A percentile compares a stretch with the other conserved stretches of the same genome.
phyloP scores from a whole-genome alignment of 1,140 invertebrate genomes.

The Arctopsyche grandis region DNA sequence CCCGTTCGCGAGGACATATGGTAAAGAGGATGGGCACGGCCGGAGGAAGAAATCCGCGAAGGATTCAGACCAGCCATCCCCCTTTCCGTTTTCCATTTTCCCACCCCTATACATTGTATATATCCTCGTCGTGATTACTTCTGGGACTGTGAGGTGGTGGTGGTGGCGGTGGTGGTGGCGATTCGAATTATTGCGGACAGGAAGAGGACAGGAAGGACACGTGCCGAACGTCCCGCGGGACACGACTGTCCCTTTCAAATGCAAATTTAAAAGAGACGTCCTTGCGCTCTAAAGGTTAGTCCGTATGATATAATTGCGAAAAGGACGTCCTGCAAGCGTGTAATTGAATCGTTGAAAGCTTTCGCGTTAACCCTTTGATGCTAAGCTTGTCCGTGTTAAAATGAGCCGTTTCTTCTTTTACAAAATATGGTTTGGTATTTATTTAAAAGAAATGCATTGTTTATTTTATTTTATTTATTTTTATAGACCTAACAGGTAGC shows the following conservation, averaged over 20 bases:
- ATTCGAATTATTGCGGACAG: constrained; percentile 25
- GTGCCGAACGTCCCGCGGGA: constrained; percentile 3
- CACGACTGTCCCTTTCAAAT: neutral
- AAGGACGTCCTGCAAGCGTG: neutral
- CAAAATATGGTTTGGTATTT: too few relatives aligned
- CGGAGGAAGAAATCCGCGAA: constrained; percentile 18
- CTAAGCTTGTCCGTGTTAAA: too few relatives aligned
- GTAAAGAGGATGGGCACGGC: neutral
- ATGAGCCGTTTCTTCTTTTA: too few relatives aligned
- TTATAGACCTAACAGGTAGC: too few relatives aligned
- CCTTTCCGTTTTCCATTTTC: neutral
- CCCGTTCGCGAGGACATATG: neutral
- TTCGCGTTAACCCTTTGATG: neutral
- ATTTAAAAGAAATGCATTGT: too few relatives aligned
- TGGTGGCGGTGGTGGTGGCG: constrained; percentile 19
- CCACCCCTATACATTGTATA: neutral
- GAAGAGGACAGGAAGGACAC: constrained; percentile 1
- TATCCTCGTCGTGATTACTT: constrained; percentile 42
- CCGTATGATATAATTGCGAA: neutral
- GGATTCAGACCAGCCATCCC: neutral
- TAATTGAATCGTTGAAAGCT: constrained; percentile 1
- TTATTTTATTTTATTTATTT: too few relatives aligned
- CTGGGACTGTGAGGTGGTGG: constrained; percentile 36
- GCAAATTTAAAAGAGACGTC: constrained; percentile 18
- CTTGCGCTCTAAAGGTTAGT: neutral